Base-by-base conservation (phyloP, 2,113 vertebrate genomes). In the Odobenus rosmarus region DNA sequence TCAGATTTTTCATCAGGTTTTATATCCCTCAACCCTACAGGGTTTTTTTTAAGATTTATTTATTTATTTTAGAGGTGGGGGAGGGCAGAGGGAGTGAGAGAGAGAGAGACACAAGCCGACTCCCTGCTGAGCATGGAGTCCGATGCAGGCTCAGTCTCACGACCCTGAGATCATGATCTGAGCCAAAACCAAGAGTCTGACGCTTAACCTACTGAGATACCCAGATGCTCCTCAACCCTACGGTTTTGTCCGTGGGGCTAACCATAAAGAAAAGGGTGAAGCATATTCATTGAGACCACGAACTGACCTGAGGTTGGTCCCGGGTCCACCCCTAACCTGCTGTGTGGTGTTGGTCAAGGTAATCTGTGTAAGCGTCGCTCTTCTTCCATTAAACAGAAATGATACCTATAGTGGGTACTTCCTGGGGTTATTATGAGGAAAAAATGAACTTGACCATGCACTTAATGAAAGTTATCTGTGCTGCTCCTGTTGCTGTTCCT, bases 111-210 rank as follows among this genome's bases (percentile, higher is more conserved):
- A 19, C 33, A 69, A 69, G 67, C 33, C 10, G 16, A 69, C 7
- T 36, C 7, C n/a, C 67, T 36, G 67, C 33, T 36, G 33, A 69
- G 67, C 67, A n/a, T 7, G 16, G 67, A 36, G 67, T 33, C 64
- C 13, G 9, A 3, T 4, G 4, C 18, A n/a, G 3, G 7, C 31
- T 69, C 33, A 9, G 33, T n/a, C 67, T 69, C 16, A 0, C 8
- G 18, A n/a, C 33, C 67, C 67, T 19, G 67, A n/a, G 67, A 36
- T 69, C 33, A 19, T 19, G 67, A 69, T 19, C 67, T 69, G 67
- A 69, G 18, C 67, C 67, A 69, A 69, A 69, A 36, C 33, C 67
- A n/a, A n/a, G 67, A 19, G 67, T 69, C 16, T 69, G 33, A 69
- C 4, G 15, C 67, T 69, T 69, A 69, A 21, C 16, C 0, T 16